These are phyloP conservation scores for Biston stratarius DNA, from an alignment of 2,888 invertebrate genomes.

Conservation along the genomic window DNA sequence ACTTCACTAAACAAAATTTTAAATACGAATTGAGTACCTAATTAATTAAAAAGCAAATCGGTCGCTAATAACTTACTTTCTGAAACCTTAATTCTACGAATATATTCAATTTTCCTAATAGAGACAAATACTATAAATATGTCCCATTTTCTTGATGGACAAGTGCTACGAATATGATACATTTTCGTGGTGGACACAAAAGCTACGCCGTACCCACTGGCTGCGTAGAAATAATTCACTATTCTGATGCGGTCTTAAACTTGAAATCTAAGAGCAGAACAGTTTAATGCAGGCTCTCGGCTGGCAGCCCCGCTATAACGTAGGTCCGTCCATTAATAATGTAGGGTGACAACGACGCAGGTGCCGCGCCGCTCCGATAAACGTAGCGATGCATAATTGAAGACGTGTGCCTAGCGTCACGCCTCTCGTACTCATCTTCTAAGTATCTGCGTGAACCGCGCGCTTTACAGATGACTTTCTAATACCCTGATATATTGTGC, in stretches of 20 bases:
- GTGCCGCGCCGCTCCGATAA: conserved; percentile 74
- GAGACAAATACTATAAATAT: no score
- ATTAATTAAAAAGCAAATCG: neutral
- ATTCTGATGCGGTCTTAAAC: conserved; percentile 20
- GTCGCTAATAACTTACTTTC: neutral
- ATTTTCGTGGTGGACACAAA: neutral
- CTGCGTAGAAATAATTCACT: neutral
- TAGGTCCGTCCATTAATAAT: conserved; percentile 75
- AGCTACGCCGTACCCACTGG: conserved; percentile 3
- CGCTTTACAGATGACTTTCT: conserved; percentile 63
- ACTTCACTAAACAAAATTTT: conserved; percentile 16
- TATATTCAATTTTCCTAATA: neutral
- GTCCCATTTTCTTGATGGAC: neutral
- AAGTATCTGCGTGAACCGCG: conserved; percentile 42
- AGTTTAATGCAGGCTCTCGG: conserved; percentile 20
- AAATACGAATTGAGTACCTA: neutral
- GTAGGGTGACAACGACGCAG: conserved; percentile 80
- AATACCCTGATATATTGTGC: conserved; percentile 43
- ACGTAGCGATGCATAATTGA: conserved; percentile 83
- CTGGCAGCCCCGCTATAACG: conserved; percentile 40
- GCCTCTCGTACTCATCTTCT: conserved; percentile 42
- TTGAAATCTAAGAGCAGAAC: conserved; percentile 18
- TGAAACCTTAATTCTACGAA: neutral
- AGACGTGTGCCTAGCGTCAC: conserved; percentile 68
- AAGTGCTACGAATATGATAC: neutral